Evolutionary conservation across 1,140 invertebrate genomes (phyloP).

Genomic region (Brachionus rotundiformis): DNA sequence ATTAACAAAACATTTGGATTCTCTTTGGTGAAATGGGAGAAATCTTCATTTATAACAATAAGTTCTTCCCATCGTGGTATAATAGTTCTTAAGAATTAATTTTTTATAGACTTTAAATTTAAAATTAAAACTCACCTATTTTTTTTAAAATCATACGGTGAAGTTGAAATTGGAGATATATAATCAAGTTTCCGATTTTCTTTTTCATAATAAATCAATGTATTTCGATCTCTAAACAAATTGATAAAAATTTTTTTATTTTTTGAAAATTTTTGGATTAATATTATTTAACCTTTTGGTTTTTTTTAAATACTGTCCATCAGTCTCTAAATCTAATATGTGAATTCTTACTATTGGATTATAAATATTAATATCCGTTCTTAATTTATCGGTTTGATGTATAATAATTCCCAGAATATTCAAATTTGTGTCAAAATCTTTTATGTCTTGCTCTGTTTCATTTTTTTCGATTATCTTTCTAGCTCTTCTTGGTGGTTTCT

Average conservation of each 20-base stretch:
- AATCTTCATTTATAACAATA: constrained; percentile 69
- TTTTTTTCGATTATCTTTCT: neutral
- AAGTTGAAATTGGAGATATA: constrained; percentile 64
- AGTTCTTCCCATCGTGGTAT: constrained; percentile 71
- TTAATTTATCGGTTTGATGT: constrained; percentile 63
- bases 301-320: constrained; percentile 56
- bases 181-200: constrained; percentile 59
- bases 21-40: constrained; percentile 64
- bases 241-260: neutral
- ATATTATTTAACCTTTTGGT: neutral
- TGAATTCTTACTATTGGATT: constrained; percentile 65
- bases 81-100: constrained; percentile 56
- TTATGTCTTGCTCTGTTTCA: neutral
- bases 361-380: constrained; percentile 62
- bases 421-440: neutral
- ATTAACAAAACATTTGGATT: constrained; percentile 67
- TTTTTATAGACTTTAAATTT: constrained; percentile 5
- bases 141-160: constrained; percentile 64
- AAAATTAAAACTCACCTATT: constrained; percentile 57
- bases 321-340: constrained; percentile 62
- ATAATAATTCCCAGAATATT: constrained; percentile 56
- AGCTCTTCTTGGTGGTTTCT: constrained; percentile 9
- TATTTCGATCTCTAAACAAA: constrained; percentile 59
- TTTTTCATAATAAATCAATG: constrained; percentile 64
- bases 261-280: neutral